Conservation (phyloP, 2,113 vertebrate species). For the Fregetta grallaria region DNA sequence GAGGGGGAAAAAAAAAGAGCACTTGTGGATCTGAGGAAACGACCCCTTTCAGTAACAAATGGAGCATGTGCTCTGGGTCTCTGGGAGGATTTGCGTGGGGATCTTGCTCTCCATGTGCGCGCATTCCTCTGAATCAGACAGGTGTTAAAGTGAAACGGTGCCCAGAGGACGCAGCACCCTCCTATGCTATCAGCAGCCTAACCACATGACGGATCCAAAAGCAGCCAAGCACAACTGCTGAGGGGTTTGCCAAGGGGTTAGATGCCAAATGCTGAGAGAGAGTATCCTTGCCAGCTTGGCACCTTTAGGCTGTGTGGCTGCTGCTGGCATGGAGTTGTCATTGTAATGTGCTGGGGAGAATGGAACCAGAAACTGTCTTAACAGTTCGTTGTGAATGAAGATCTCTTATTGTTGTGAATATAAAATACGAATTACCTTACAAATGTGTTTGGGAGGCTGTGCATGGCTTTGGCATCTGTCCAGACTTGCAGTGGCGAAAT, state of each 20-base stretch:
- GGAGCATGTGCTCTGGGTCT: neutral
- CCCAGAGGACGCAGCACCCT: constrained; percentile 50
- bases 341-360: constrained; percentile 28
- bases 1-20: neutral
- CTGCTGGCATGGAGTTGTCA: constrained; percentile 32
- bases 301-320: constrained; percentile 61
- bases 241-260: constrained; percentile 42
- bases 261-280: constrained; percentile 60
- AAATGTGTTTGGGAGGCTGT: neutral
- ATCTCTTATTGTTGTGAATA: constrained; percentile 9
- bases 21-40: constrained; percentile 9
- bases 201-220: constrained; percentile 57
- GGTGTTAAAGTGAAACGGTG: constrained; percentile 54
- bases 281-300: constrained; percentile 70
- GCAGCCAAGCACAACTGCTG: constrained; percentile 67
- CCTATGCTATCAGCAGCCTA: constrained; percentile 50
- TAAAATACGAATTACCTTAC: constrained; percentile 61
- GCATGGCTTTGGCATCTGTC: neutral
- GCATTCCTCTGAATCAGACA: constrained; percentile 65
- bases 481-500: neutral
- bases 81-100: constrained; percentile 51
- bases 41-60: constrained; percentile 22
- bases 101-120: constrained; percentile 31
- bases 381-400: constrained; percentile 11
- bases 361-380: constrained; percentile 52